Base-by-base conservation (phyloP, 2,797 vertebrate genomes). In the Enteromius thamalakanensis region DNA sequence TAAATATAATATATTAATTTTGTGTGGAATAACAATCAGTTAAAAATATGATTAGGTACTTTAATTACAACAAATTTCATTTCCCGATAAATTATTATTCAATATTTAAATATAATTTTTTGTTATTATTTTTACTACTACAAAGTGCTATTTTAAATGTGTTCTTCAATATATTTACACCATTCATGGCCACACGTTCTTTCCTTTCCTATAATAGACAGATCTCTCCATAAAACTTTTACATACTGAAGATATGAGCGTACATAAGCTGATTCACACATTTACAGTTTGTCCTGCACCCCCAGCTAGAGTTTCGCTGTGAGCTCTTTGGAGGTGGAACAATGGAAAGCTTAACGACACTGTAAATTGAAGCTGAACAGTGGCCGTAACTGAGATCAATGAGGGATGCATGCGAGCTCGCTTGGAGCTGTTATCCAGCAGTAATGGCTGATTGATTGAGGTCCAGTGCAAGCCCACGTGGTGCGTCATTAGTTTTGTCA, bases 381-480 rank as follows among this genome's bases (percentile, higher is more conserved):
- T 71, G 76, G 80, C 84, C 77, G 76, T 86, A 88, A 89, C 88
- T 76, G 86, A 88, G 88, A 88, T 89, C 87, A 76, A 88, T 88
- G 84, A 79, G 58, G 19, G 64, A 71, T 60, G 64, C 17, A 26
- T 76, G 80, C 6, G 71, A 83, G 85, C 60, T 45, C 77, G 58
- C 75, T 53, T 19, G 45, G 58, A 86, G 80, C 75, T 79, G 82
- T 81, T 86, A 72, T 84, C 76, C 68, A 79, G 80, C 80, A 40
- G 79, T 88, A 89, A 88, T 88, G 87, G 72, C 77, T 88, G 87
- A 87, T 79, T 67, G 88, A 89, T 89, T 17, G 80, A 76, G 86
- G 79, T 76, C 75, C 76, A 79, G 42, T 21, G 5, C 55, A 40
- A 42, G 80, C 76, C 53, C 49, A 74, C 34, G 65, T 32, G 3